Evolutionary conservation across 2,888 invertebrate species (phyloP).

Genomic region (Drosophila glabriapex): DNA sequence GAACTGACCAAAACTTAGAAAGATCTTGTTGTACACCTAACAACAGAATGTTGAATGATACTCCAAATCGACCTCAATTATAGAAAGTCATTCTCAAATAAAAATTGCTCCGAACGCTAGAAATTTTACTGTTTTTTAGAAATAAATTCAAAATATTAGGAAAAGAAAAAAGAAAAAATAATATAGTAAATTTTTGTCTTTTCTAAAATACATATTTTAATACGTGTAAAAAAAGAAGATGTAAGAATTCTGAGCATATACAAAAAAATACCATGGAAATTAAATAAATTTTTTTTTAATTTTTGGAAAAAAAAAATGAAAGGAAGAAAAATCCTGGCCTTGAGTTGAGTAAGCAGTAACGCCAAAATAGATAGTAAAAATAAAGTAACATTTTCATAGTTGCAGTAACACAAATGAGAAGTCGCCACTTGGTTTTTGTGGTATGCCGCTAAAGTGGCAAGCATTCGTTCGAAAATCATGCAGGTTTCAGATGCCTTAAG

Average conservation of each 20-base stretch:
- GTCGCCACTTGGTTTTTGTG: neutral
- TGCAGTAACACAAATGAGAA: neutral
- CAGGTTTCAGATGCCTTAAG: neutral
- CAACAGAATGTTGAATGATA: too few relatives aligned
- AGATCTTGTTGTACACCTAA: too few relatives aligned
- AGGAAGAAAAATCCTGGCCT: neutral
- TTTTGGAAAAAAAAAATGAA: neutral
- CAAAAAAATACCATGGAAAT: neutral
- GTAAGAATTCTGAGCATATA: neutral
- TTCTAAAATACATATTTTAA: too few relatives aligned
- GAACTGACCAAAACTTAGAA: too few relatives aligned
- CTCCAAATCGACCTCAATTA: neutral
- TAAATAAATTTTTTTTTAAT: neutral
- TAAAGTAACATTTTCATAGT: neutral
- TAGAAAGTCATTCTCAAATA: neutral
- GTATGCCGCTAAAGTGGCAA: constrained; percentile 42
- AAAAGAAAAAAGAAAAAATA: neutral
- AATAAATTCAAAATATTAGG: neutral
- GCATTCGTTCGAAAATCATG: constrained; percentile 57
- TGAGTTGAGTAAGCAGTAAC: neutral
- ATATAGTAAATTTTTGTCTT: too few relatives aligned
- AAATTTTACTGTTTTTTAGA: neutral
- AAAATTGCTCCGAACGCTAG: neutral
- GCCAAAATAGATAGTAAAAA: neutral
- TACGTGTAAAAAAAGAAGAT: too few relatives aligned